Evolutionary conservation across 2,888 invertebrate species (phyloP), one percentile per base, ranked within the genome.

Genomic region (Pimpla rufipes): DNA sequence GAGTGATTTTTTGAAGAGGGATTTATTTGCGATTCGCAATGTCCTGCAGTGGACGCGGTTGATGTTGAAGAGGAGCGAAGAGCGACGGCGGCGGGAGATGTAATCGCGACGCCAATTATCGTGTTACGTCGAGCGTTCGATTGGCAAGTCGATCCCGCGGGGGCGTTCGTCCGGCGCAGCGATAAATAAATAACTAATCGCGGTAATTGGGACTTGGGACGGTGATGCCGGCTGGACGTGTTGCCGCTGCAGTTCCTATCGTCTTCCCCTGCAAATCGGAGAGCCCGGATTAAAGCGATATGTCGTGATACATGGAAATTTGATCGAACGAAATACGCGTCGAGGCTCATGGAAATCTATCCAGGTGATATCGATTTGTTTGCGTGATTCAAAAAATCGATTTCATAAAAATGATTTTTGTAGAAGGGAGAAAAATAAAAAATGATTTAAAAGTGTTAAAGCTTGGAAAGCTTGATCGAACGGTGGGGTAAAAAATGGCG

Each of bases 51-150:
- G 47, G 67, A 47, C 67, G 67, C 21, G 67, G 67, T 67, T 37
- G 62, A 62, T 47, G 45, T 67, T 47, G 47, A 67, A 67, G 23
- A 10, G 66, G 66, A 59, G 57, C n/a, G 50, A 50, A 67, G 40
- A 45, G 45, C 62, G 45, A 18, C 2, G 29, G 29, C 3, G 42
- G 37, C 37, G 57, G 21, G 18, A 55, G 29, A 55, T 66, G 80
- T 75, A 81, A 81, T 76, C 70, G 35, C 40, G 64, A 76, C 70
- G 81, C 75, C 70, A 81, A 81, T 81, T 76, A 81, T 66, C 81
- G 81, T 66, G 76, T 81, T 71, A 81, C 71, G 76, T 71, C 55
- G 76, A 76, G 81, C 81, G 81, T 76, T 55, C 81, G 76, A 81
- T 81, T 81, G 81, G 75, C 81, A 76, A 57, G 42, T 74, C 67